Base-by-base conservation (phyloP, 2,797 vertebrate species). In the Pseudochaenichthys georgianus region DNA sequence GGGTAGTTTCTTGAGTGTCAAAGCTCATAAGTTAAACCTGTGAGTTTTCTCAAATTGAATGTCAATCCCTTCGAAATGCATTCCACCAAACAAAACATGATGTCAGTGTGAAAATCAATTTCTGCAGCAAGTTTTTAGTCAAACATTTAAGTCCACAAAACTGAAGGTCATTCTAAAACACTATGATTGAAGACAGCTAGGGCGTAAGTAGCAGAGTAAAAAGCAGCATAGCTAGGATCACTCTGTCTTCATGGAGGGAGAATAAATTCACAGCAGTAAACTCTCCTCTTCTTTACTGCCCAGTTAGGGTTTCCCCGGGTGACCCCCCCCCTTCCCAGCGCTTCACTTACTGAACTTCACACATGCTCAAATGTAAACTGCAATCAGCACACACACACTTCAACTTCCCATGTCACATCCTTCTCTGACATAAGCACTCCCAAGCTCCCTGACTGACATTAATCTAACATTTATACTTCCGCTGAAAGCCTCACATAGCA, bases 381-480 rank as follows among this genome's bases (percentile, higher is more conserved):
- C 69, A 41, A 70, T 61, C n/a, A 10, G 12, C 58, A 38, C 41
- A 62, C 72, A 69, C 61, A 70, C 7, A 17, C 59, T 62, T 62
- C 41, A 41, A 73, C 59, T 73, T 70, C 57, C 46, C 50, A 19
- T 16, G 69, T 70, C 42, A 53, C 65, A 50, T 73, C 57, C 19
- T 23, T 65, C 72, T 80, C 57, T 62, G 54, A 63, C 65, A 75
- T 76, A 69, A 77, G 76, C 53, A 31, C 64, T 84, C 71, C 73
- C 64, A 42, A 48, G 59, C 59, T 78, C 72, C 73, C 79, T 67
- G 73, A 74, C 61, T 82, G 75, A 69, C 78, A 82, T 72, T 69
- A 73, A 87, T 91, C 71, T 78, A 83, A 88, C 78, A 88, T 90
- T 81, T 87, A 86, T 83, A 77, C 71, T 78, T 72, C 45, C 2